Conservation (phyloP, 2,113 vertebrate species). For the Ailurus styani region DNA sequence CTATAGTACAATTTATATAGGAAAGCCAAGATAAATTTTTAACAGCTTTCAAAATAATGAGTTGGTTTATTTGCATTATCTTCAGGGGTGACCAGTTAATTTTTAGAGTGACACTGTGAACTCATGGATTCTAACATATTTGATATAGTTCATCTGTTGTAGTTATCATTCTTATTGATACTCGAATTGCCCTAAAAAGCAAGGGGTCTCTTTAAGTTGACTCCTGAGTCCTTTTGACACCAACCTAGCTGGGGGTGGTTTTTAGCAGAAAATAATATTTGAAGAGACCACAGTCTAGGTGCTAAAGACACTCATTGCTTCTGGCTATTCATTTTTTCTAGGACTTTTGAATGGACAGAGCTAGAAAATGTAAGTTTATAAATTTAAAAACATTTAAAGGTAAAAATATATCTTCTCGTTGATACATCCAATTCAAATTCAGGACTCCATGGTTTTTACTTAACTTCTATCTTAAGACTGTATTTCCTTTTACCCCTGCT, state of each 20-base stretch:
- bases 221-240: not conserved
- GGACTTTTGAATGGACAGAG: not conserved
- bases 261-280: not conserved
- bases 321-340: not conserved
- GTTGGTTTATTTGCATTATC: not conserved
- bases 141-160: not conserved
- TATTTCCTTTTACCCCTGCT: not conserved
- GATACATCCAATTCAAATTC: not conserved
- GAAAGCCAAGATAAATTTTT: not conserved
- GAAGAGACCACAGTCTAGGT: not conserved
- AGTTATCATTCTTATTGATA: not conserved
- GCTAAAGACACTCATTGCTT: not conserved
- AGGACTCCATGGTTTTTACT: not conserved
- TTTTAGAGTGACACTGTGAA: not conserved
- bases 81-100: not conserved
- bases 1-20: not conserved
- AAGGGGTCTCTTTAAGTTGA: not conserved
- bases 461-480: not conserved
- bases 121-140: not conserved
- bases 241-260: not conserved
- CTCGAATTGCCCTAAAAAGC: not conserved
- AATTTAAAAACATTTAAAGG: not conserved
- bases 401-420: not conserved
- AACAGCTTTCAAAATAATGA: not conserved
- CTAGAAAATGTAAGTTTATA: not conserved